A percentile compares a stretch with the other conserved stretches of the same genome.
Evolutionary conservation across 2,113 vertebrate species (phyloP).

Genomic region (Gracilinanus agilis): DNA sequence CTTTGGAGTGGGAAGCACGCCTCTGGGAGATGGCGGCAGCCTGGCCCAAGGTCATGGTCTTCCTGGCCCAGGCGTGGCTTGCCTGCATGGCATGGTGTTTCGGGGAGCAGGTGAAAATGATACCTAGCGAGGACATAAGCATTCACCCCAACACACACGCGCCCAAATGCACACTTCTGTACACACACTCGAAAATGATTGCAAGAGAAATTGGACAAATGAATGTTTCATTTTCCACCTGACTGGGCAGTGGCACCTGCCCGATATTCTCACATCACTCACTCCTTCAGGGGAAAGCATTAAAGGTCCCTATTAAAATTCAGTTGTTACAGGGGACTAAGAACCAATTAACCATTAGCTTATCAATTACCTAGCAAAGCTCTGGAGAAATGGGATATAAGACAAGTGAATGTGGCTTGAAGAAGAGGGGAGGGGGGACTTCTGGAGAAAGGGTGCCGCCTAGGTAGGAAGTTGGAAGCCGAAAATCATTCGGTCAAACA

Average conservation of each 20-base stretch:
- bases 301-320: background rate
- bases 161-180: background rate
- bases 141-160: background rate
- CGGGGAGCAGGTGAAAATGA: background rate
- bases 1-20: background rate
- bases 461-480: background rate
- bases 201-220: background rate
- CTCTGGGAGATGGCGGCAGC: background rate
- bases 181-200: background rate
- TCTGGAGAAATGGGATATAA: constrained; percentile 23
- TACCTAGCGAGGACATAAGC: background rate
- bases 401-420: background rate
- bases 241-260: background rate
- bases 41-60: background rate
- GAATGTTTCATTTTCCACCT: constrained; percentile 8
- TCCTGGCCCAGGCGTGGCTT: background rate
- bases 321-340: constrained; percentile 1
- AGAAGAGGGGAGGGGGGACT: background rate
- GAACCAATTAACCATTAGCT: constrained; percentile 5
- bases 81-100: background rate
- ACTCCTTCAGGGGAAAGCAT: background rate
- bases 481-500: background rate
- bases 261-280: background rate
- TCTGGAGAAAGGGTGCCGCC: background rate
- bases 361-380: background rate